These are phyloP conservation scores for Oxyteleia sp. DNA, from an alignment of 2,888 invertebrate genomes.

Conservation along the genomic window DNA sequence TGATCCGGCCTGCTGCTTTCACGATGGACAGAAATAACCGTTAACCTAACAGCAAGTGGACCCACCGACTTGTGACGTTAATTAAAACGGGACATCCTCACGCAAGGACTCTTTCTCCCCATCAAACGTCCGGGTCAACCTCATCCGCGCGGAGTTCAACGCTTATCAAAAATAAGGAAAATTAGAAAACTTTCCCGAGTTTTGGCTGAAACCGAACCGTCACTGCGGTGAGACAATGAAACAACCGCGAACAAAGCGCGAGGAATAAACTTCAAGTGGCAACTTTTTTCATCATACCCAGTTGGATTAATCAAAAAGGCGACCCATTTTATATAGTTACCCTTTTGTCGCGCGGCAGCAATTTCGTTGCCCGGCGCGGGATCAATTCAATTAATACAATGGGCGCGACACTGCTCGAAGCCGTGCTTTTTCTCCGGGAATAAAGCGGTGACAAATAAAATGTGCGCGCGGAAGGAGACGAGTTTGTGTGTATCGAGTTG, in stretches of 20 bases:
- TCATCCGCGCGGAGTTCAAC: not conserved
- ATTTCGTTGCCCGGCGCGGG: conserved; percentile 6
- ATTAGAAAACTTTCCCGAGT: conserved; percentile 14
- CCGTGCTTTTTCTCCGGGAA: conserved; percentile 12
- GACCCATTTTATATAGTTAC: conserved; percentile 1
- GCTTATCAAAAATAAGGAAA: conserved; percentile 11
- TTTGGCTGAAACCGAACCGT: conserved; percentile 10
- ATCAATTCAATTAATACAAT: conserved; percentile 28
- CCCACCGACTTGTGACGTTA: conserved; percentile 12
- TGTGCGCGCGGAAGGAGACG: not conserved
- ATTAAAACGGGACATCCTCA: conserved; percentile 23
- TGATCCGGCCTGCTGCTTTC: conserved; percentile 32
- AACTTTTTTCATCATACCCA: not conserved
- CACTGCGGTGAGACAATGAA: conserved; percentile 1
- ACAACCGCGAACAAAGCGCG: conserved; percentile 3
- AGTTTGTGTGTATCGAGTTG: conserved; percentile 32
- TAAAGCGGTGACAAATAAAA: conserved; percentile 40
- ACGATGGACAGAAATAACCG: conserved; percentile 40
- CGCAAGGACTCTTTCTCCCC: no score
- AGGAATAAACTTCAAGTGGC: not conserved
- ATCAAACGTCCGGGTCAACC: no score
- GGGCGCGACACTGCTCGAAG: conserved; percentile 12
- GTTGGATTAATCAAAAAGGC: conserved; percentile 1
- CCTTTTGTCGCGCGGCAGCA: not conserved
- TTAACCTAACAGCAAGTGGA: conserved; percentile 13